Base-by-base conservation (phyloP, 2,888 invertebrate species). In the Acronicta leporina region DNA sequence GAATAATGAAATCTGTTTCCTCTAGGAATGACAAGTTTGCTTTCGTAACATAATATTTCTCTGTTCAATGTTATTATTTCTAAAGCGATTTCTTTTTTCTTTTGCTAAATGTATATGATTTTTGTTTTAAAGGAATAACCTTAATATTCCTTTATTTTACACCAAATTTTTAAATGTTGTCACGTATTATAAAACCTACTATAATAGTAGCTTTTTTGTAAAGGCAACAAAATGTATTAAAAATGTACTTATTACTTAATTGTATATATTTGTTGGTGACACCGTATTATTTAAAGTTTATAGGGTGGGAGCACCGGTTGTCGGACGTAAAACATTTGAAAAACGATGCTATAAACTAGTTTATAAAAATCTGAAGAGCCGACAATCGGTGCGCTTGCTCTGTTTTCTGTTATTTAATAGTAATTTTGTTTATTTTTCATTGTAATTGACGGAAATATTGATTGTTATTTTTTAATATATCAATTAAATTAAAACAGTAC, bases 231-330 rank as follows among this genome's bases (percentile, higher is more conserved):
- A 57, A 53, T 56, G 73, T 75, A 77, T 77, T 77, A 68, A 67
- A 66, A 52, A 63, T 70, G 79, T 79, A 79, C 79, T 79, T 79
- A 79, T 59, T 65, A 60, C 53, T 64, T 49, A 67, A 59, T 47
- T 64, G 49, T 65, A 63, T 69, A 62, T 47, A 50, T 58, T 52
- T 68, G 63, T 73, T 73, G 52, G 33, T 56, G 55, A 60, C 42
- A 47, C 38, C 30, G 15, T 69, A 53, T 63, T 57, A 55, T 65
- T 55, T 59, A 60, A 64, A 64, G 44, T 75, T 27, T 71, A 55
- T 58, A 27, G 45, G 56, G 45, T 56, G 25, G 46, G 9, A 9
- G 8, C 25, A 63, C 49, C 59, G 45, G 25, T 66, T 56, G 27
- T 63, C 27, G 9, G 2, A 30, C 8, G 9, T 8, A 47, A 47